Percentiles rank a stretch among this genome's conserved stretches.
These are phyloP conservation scores for Tachina fera DNA, from an alignment of 2,888 invertebrate genomes.

Conservation along the genomic window DNA sequence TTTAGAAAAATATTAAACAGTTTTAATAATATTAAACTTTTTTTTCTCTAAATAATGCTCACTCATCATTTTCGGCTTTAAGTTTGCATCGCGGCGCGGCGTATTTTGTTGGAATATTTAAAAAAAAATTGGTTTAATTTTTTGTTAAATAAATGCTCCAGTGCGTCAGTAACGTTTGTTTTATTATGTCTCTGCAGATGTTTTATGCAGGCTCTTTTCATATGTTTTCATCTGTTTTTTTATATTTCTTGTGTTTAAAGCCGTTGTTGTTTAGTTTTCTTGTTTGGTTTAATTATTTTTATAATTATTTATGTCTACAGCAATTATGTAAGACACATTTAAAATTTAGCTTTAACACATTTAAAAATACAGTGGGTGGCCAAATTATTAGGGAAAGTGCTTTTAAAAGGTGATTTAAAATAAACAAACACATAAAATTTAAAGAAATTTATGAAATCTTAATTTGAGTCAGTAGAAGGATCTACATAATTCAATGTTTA, in stretches of 20 bases:
- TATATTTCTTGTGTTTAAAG: conserved; percentile 34
- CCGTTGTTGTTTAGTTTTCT: conserved; percentile 51
- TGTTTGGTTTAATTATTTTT: conserved; percentile 54
- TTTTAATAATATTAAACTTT: background rate
- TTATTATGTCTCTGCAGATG: conserved; percentile 10
- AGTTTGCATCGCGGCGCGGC: conserved; percentile 33
- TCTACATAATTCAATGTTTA: too few species aligned
- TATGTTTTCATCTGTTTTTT: background rate
- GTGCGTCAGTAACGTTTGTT: conserved; percentile 47
- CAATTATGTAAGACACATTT: conserved; percentile 59
- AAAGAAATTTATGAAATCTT: too few species aligned
- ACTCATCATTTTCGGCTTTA: conserved; percentile 38
- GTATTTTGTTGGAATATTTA: conserved; percentile 17
- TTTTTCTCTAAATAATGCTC: background rate
- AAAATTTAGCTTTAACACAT: conserved; percentile 6
- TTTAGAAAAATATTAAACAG: background rate
- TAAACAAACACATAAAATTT: too few species aligned
- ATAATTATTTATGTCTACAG: conserved; percentile 54
- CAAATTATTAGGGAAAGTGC: conserved; percentile 4
- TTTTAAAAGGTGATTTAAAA: too few species aligned
- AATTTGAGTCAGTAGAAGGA: too few species aligned
- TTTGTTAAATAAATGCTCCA: conserved; percentile 44
- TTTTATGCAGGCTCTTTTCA: background rate
- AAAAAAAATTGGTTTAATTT: conserved; percentile 22
- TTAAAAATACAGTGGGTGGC: conserved; percentile 8